phyloP scores from a whole-genome alignment of 2,113 vertebrate genomes.

The Prochilodus magdalenae region DNA sequence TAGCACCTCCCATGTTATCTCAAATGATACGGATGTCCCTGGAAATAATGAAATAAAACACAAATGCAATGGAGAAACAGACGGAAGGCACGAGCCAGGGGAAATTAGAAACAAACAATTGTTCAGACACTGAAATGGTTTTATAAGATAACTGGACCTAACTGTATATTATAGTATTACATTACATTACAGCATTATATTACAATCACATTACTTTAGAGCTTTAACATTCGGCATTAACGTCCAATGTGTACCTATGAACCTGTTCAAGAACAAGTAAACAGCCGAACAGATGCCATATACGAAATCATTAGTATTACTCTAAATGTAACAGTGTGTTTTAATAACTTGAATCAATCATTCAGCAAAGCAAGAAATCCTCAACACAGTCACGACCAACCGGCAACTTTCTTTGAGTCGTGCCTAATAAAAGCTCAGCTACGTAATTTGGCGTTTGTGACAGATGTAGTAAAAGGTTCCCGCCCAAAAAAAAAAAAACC shows the following conservation, averaged over 20 bases:
- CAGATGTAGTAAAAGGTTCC: conserved; percentile 42
- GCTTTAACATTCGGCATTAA: no score
- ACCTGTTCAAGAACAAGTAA: no score
- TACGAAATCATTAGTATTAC: no score
- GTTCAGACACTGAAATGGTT: neutral
- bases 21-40: conserved; percentile 41
- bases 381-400: neutral
- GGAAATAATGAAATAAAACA: conserved; percentile 46
- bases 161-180: no score
- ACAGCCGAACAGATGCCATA: no score
- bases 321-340: no score
- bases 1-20: conserved; percentile 52
- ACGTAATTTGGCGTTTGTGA: neutral
- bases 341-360: neutral
- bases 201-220: no score
- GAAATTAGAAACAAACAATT: neutral
- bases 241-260: no score
- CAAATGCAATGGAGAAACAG: neutral
- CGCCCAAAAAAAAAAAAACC: conserved; percentile 45
- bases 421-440: neutral
- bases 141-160: neutral
- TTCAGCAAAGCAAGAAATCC: neutral
- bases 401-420: neutral
- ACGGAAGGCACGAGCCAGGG: neutral
- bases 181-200: no score